Evolutionary conservation across 2,888 invertebrate species (phyloP).

Genomic region (Lordiphosa fenestrarum): DNA sequence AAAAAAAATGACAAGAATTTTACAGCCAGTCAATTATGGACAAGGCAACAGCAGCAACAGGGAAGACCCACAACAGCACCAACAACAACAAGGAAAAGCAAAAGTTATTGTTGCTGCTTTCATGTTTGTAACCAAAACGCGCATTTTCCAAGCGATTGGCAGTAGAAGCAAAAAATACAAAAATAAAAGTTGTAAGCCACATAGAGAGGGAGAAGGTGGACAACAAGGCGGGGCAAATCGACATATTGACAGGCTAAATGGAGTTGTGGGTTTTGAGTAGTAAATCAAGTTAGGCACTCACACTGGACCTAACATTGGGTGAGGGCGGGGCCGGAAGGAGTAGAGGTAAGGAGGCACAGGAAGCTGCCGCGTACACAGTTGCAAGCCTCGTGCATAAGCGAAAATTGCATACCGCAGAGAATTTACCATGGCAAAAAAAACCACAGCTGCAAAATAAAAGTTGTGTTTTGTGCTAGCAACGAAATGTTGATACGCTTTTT

Average conservation of each 20-base stretch:
- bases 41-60: slow-evolving; percentile 29
- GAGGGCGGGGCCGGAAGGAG: not conserved
- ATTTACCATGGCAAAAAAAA: slow-evolving; percentile 36
- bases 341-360: not conserved
- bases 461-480: slow-evolving; percentile 1
- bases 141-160: slow-evolving; percentile 64
- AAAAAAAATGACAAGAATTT: slow-evolving; percentile 66
- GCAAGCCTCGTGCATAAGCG: slow-evolving; percentile 47
- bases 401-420: slow-evolving; percentile 63
- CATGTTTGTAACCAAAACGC: slow-evolving; percentile 65
- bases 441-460: slow-evolving; percentile 9
- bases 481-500: not conserved
- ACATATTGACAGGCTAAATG: slow-evolving; percentile 75
- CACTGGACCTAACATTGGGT: slow-evolving; percentile 23
- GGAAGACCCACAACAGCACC: slow-evolving; percentile 34
- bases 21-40: slow-evolving; percentile 72
- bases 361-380: slow-evolving; percentile 16
- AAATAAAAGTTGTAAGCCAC: slow-evolving; percentile 22
- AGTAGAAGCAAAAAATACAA: slow-evolving; percentile 27
- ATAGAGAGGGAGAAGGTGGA: slow-evolving; percentile 29
- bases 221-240: slow-evolving; percentile 53
- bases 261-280: slow-evolving; percentile 75
- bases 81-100: slow-evolving; percentile 51
- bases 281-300: slow-evolving; percentile 72
- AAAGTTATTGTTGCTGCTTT: slow-evolving; percentile 47